Percentiles rank a stretch among this genome's conserved stretches.
Conservation (phyloP, 2,797 vertebrate species). For the Enteromius viviparus region DNA sequence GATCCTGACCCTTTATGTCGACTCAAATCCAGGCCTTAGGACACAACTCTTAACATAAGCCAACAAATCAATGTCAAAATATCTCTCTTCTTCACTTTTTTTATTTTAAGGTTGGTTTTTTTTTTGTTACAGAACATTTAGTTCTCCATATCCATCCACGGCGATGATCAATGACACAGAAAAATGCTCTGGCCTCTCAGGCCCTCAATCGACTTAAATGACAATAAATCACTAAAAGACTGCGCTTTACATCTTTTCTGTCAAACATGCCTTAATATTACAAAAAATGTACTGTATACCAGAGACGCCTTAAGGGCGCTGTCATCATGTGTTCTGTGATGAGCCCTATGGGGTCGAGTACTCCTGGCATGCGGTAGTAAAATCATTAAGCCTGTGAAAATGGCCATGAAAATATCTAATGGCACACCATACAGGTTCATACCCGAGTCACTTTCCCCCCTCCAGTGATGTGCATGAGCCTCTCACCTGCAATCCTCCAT, state of each 20-base stretch:
- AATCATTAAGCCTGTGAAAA: slow-evolving; percentile 54
- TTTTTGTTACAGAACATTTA: slow-evolving; percentile 16
- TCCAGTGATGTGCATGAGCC: slow-evolving; percentile 38
- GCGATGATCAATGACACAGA: slow-evolving; percentile 31
- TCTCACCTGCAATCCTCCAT: slow-evolving; percentile 35
- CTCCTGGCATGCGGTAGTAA: slow-evolving; percentile 36
- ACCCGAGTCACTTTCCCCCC: slow-evolving; percentile 44
- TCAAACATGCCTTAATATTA: slow-evolving; percentile 50
- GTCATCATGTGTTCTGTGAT: slow-evolving; percentile 48
- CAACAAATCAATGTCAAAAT: slow-evolving; percentile 22
- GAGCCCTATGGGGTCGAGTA: slow-evolving; percentile 28
- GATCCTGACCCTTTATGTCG: slow-evolving; percentile 25
- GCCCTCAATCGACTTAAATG: slow-evolving; percentile 17
- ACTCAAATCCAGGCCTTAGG: slow-evolving; percentile 11
- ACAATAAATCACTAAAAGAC: slow-evolving; percentile 48
- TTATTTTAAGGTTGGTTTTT: background rate
- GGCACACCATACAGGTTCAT: slow-evolving; percentile 45
- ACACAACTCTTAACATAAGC: slow-evolving; percentile 20
- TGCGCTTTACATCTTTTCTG: slow-evolving; percentile 56
- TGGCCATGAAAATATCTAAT: slow-evolving; percentile 36
- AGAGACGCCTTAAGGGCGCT: slow-evolving; percentile 40
- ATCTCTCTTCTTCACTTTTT: background rate
- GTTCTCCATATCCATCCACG: slow-evolving; percentile 3
- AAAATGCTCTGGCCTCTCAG: slow-evolving; percentile 18
- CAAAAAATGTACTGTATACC: slow-evolving; percentile 31